A percentile compares a stretch with the other conserved stretches of the same genome.
Conservation (phyloP, 2,888 invertebrate genomes). For the Volucella bombylans region DNA sequence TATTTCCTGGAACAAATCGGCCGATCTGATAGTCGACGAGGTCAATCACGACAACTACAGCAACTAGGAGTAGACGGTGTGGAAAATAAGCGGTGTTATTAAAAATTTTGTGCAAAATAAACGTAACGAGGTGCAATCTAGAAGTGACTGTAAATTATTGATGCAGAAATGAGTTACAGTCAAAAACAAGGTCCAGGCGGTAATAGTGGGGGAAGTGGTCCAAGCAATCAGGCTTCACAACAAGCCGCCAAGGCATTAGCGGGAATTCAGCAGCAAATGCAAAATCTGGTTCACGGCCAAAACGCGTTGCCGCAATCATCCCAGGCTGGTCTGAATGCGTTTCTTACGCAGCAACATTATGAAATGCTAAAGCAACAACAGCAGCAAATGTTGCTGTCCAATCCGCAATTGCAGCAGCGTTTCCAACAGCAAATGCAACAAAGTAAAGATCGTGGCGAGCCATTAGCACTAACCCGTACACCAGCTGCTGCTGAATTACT, state of each 20-base stretch:
- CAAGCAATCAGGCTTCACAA: constrained; percentile 76
- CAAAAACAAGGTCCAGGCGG: constrained; percentile 77
- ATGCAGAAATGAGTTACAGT: constrained; percentile 77
- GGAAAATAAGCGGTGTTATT: background rate
- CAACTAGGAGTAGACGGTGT: background rate
- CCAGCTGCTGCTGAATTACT: constrained; percentile 79
- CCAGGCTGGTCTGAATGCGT: constrained; percentile 77
- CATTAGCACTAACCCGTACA: constrained; percentile 78
- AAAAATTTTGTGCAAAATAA: constrained; percentile 48
- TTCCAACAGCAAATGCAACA: constrained; percentile 78
- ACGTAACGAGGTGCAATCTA: constrained; percentile 46
- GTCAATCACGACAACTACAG: no score
- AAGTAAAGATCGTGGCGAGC: constrained; percentile 77
- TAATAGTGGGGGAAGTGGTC: constrained; percentile 76
- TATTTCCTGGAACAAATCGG: constrained; percentile 58
- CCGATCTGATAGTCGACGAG: constrained; percentile 1
- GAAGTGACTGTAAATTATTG: constrained; percentile 40
- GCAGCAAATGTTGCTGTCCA: constrained; percentile 75
- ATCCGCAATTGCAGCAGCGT: constrained; percentile 77
- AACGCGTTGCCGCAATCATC: constrained; percentile 77
- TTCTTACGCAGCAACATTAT: constrained; percentile 78
- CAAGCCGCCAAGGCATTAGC: constrained; percentile 78
- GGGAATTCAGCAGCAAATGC: constrained; percentile 79
- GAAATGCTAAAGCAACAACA: constrained; percentile 78
- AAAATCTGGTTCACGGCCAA: constrained; percentile 78